A percentile compares a stretch with the other conserved stretches of the same genome.
These are phyloP conservation scores for Stegodyphus mimosarum DNA, from an alignment of 1,140 invertebrate genomes.

Conservation along the genomic window DNA sequence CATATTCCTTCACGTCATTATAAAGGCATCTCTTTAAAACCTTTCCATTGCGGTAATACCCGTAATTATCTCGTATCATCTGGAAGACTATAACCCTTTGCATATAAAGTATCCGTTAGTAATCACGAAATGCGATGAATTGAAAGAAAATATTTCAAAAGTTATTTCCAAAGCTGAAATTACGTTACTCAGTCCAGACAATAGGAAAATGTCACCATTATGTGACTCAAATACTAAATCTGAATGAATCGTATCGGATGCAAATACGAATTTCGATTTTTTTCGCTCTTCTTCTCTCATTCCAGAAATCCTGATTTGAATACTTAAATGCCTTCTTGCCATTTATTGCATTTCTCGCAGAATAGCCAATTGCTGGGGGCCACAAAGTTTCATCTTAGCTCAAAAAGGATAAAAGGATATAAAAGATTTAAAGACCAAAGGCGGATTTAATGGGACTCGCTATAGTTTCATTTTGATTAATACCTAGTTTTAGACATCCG, in stretches of 20 bases:
- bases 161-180: slow-evolving; percentile 34
- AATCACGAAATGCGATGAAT: slow-evolving; percentile 28
- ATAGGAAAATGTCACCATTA: too few species aligned
- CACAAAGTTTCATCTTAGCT: slow-evolving; percentile 33
- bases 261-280: not conserved
- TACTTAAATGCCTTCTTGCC: slow-evolving; percentile 9
- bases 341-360: slow-evolving; percentile 4
- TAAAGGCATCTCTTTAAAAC: slow-evolving; percentile 5
- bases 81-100: slow-evolving; percentile 13
- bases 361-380: not conserved
- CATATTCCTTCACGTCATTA: too few species aligned
- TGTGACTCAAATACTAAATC: too few species aligned
- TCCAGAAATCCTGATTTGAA: slow-evolving; percentile 6
- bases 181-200: slow-evolving; percentile 16
- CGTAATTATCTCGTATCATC: slow-evolving; percentile 11
- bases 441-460: slow-evolving; percentile 9
- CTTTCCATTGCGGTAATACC: slow-evolving; percentile 4
- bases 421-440: slow-evolving; percentile 20
- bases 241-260: too few species aligned
- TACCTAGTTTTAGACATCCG: slow-evolving; percentile 25
- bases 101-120: slow-evolving; percentile 21
- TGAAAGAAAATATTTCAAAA: slow-evolving; percentile 43
- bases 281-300: slow-evolving; percentile 2
- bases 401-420: slow-evolving; percentile 27
- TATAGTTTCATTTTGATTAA: slow-evolving; percentile 30